Percentiles rank a stretch among this genome's conserved stretches.
These are phyloP conservation scores for Xiphorhynchus elegans DNA, from an alignment of 2,113 vertebrate genomes.

Conservation along the genomic window DNA sequence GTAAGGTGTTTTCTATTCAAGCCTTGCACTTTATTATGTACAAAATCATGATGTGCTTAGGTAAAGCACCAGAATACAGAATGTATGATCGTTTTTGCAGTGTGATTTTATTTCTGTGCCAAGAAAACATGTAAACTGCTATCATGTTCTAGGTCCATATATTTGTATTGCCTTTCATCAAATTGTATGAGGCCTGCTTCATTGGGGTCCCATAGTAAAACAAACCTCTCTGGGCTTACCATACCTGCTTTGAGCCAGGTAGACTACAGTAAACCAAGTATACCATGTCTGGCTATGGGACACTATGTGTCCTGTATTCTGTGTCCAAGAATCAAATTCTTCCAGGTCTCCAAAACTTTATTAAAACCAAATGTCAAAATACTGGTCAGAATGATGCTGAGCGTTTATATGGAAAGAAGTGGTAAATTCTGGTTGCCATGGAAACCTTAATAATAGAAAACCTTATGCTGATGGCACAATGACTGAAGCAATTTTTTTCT, in stretches of 20 bases:
- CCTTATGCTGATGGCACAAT: neutral
- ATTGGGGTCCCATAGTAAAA: neutral
- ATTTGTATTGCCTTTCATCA: accelerated
- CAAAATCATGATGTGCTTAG: neutral
- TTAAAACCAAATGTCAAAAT: neutral
- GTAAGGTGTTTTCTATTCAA: conserved; percentile 68
- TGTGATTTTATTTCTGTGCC: neutral
- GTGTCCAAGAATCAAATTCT: neutral
- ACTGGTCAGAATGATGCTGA: neutral
- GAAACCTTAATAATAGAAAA: neutral
- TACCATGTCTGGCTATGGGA: neutral
- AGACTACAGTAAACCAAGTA: neutral
- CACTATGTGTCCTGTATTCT: neutral
- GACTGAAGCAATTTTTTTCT: neutral
- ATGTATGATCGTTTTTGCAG: neutral
- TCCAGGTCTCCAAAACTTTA: neutral
- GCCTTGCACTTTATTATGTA: neutral
- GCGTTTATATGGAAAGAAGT: neutral
- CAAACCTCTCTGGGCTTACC: neutral
- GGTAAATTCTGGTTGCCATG: neutral
- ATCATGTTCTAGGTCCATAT: neutral
- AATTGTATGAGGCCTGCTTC: neutral
- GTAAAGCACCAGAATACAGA: neutral
- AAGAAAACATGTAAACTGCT: neutral
- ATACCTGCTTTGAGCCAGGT: neutral